A percentile compares a stretch with the other conserved stretches of the same genome.
These are phyloP conservation scores for Lochmaea capreae DNA, from an alignment of 2,888 invertebrate genomes.

Conservation along the genomic window DNA sequence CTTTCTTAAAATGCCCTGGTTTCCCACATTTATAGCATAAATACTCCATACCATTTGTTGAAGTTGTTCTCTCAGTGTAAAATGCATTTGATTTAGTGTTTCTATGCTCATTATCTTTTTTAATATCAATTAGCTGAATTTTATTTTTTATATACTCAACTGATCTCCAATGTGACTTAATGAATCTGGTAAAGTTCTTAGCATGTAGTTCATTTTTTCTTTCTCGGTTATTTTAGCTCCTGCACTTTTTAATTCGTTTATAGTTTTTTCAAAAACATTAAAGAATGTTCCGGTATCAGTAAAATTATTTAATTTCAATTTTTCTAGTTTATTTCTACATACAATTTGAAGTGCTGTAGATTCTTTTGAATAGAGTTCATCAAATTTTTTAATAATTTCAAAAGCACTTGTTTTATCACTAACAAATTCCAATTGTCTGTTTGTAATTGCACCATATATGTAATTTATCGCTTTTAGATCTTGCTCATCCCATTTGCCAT, in stretches of 20 bases:
- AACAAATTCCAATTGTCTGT: slow-evolving; percentile 3
- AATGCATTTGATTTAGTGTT: too few relatives aligned
- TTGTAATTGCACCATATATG: slow-evolving; percentile 29
- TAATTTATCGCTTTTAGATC: slow-evolving; percentile 9
- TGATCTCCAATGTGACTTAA: slow-evolving; percentile 20
- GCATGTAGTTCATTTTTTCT: slow-evolving; percentile 8
- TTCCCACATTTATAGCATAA: too few relatives aligned
- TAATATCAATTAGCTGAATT: slow-evolving; percentile 1
- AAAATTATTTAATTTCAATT: neutral
- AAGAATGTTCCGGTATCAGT: too few relatives aligned
- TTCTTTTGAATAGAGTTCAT: too few relatives aligned
- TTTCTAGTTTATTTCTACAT: slow-evolving; percentile 24
- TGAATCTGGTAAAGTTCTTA: slow-evolving; percentile 6
- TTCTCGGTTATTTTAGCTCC: slow-evolving; percentile 2
- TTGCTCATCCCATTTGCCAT: too few relatives aligned
- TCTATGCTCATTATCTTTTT: neutral
- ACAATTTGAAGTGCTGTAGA: too few relatives aligned
- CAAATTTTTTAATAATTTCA: too few relatives aligned
- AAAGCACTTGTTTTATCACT: too few relatives aligned
- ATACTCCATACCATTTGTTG: too few relatives aligned
- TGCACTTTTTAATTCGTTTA: slow-evolving; percentile 8
- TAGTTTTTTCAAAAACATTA: slow-evolving; percentile 7
- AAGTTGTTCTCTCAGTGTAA: too few relatives aligned
- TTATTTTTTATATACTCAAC: slow-evolving; percentile 6
- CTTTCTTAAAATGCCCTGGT: too few relatives aligned